Conservation (phyloP, 2,888 invertebrate species). For the Busseola fusca region DNA sequence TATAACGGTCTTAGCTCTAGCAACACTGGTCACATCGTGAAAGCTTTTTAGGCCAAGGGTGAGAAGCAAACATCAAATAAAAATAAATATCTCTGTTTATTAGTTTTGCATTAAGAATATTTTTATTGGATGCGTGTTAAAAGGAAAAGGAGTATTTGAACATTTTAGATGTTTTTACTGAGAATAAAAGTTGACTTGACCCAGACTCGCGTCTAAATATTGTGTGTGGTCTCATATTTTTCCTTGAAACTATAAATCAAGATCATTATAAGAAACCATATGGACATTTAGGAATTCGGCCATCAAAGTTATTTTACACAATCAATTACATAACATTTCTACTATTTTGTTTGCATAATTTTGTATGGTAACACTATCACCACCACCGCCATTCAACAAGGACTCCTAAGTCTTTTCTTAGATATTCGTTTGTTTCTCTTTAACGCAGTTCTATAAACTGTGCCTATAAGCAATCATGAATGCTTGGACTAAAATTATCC, state of each 20-base stretch:
- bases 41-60: slow-evolving; percentile 66
- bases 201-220: slow-evolving; percentile 13
- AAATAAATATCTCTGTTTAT: slow-evolving; percentile 58
- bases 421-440: neutral
- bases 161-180: slow-evolving; percentile 18
- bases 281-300: neutral
- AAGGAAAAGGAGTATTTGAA: slow-evolving; percentile 16
- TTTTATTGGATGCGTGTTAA: slow-evolving; percentile 26
- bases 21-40: slow-evolving; percentile 49
- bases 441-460: neutral
- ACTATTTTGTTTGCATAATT: neutral
- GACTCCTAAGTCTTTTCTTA: neutral
- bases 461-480: neutral
- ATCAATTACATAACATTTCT: neutral
- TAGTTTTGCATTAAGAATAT: slow-evolving; percentile 39
- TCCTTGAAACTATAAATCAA: neutral
- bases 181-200: neutral
- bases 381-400: neutral
- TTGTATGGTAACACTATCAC: neutral
- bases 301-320: neutral
- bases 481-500: neutral
- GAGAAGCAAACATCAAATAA: slow-evolving; percentile 39
- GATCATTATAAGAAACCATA: neutral
- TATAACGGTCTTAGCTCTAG: slow-evolving; percentile 48
- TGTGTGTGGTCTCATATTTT: neutral